Base-by-base conservation (phyloP, 2,888 invertebrate genomes). In the Nemotelus pantherinus region DNA sequence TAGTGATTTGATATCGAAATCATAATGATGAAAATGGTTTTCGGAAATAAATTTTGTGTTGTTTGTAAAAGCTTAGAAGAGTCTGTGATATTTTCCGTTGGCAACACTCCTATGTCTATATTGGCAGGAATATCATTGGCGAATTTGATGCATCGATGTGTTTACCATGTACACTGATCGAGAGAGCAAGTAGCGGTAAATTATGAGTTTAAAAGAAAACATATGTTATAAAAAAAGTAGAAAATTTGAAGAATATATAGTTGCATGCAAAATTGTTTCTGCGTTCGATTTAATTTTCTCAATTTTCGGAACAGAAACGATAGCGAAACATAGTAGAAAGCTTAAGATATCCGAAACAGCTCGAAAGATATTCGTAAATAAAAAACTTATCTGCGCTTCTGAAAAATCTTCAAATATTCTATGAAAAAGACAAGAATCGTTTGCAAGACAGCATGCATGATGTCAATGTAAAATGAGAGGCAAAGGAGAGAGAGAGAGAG, bases 61-160 rank as follows among this genome's bases (percentile, higher is more conserved):
- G 86, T 86, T 86, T 86, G 86, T 86, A 86, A 86, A 86, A 86
- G 86, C 86, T 85, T 86, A 86, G 86, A 86, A 86, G 86, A 86
- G 83, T 85, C 85, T 72, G 48, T 84, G 83, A 86, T 86, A 86
- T 86, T 86, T 86, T 85, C 78, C 84, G 83, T 82, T 82, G 86
- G 81, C 83, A 85, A 86, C 86, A 86, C 79, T 81, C 53, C n/a
- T 50, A 68, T 25, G 39, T 68, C 4, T 7, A 60, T 57, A 57
- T 57, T 25, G 25, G 25, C 25, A 25, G 25, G 25, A 25, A 25
- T 25, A 1, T 25, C 25, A 25, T 25, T 25, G 25, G 25, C 25
- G 25, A 25, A 25, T 25, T 25, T 25, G 25, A 25, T 25, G 25
- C 25, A 25, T 60, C 60, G 25, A 45, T 63, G 60, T 60, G 60